Evolutionary conservation across 1,140 invertebrate species (phyloP), one percentile per base, ranked within the genome.

Genomic region (Rhyzopertha dominica): DNA sequence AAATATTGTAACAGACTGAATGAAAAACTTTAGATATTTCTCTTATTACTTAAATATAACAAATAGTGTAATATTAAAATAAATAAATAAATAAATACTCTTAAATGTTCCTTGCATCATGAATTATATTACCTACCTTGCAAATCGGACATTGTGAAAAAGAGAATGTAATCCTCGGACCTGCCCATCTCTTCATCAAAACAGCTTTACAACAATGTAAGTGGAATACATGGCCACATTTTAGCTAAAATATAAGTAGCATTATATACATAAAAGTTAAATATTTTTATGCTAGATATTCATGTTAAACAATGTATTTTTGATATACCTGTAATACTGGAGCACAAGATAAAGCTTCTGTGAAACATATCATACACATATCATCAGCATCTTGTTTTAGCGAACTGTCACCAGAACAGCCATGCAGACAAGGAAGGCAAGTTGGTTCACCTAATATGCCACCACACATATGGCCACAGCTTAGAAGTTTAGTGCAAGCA

Each of bases 311-410:
- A n/a, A n/a, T n/a, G n/a, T n/a, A n/a, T n/a, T 16, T 3, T 17
- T 9, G 12, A 25, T 24, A 43, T 49, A 61, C 84, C 73, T 87
- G 86, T 61, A 98, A 84, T n/a, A 92, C 89, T 10, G 95, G 95
- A 0, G 94, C 93, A 51, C 86, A 92, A 14, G 90, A 87, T 3
- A 99, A 70, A 0, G 95, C 90, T 64, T 98, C 95, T 0, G 90
- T 95, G 67, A 99, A 98, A 65, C 95, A 98, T 48, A 98, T 95
- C 91, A 98, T 98, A 70, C 95, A 99, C 91, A 98, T 96, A 61
- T 98, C 95, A 61, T 98, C 95, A 0, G 90, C 90, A 68, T 98
- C 95, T 70, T 97, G 94, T 18, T 87, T 85, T 10, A 94, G 68
- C 40, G 70, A 70, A 13, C 45, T 5, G 32, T 68, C 59, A 5